Conservation (phyloP, 2,797 vertebrate species). For the Clarias platycephalus region DNA sequence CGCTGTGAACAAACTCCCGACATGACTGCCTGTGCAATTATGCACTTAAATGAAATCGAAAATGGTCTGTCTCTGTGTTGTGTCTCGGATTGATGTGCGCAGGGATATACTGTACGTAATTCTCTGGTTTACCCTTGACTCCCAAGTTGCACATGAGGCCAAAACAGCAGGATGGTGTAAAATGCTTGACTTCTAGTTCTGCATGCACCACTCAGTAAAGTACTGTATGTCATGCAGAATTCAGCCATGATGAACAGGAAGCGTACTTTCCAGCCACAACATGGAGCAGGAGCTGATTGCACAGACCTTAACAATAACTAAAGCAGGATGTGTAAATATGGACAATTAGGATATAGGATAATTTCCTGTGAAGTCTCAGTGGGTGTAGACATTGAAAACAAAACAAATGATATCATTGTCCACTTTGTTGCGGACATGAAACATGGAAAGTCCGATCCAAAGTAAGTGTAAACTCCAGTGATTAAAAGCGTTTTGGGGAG, state of each 20-base stretch:
- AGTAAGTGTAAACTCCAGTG: neutral
- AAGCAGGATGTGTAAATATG: conserved; percentile 20
- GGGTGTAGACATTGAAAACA: neutral
- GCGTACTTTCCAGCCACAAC: neutral
- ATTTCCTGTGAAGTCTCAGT: conserved; percentile 4
- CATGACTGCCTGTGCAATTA: neutral
- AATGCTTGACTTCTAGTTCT: conserved; percentile 1
- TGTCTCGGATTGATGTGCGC: neutral
- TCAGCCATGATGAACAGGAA: conserved; percentile 5
- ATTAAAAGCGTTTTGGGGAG: neutral
- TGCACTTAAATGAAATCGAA: neutral
- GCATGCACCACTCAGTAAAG: neutral
- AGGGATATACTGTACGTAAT: neutral
- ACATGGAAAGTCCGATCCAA: conserved; percentile 1
- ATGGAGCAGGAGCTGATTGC: neutral
- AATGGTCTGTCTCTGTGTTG: neutral
- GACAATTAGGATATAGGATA: neutral
- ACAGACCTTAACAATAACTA: conserved; percentile 1
- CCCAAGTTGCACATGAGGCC: neutral
- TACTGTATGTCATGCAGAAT: conserved; percentile 1
- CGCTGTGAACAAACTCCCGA: neutral
- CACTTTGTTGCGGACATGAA: neutral
- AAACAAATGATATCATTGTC: conserved; percentile 5
- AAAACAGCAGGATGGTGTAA: conserved; percentile 5
- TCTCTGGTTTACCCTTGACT: conserved; percentile 3